Percentiles rank a stretch among this genome's conserved stretches.
Conservation (phyloP, 2,888 invertebrate genomes). For the Lasioglossum vierecki region DNA sequence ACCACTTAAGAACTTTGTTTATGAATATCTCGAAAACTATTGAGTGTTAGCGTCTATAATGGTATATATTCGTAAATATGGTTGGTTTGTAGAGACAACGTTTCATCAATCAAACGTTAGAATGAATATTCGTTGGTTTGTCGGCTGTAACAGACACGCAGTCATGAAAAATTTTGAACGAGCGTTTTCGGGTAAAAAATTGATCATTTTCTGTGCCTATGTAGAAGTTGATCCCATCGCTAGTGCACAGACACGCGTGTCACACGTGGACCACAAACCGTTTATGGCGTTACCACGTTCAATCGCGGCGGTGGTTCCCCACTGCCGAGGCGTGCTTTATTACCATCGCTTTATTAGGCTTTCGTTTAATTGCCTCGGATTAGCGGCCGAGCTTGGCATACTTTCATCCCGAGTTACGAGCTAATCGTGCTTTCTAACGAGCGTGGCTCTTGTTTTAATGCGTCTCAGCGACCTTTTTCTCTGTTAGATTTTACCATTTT, state of each 20-base stretch:
- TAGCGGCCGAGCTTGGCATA: conserved; percentile 17
- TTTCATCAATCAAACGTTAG: not conserved
- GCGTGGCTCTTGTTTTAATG: conserved; percentile 36
- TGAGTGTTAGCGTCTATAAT: no score
- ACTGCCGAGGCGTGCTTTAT: conserved; percentile 60
- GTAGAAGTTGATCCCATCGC: not conserved
- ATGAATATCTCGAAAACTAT: no score
- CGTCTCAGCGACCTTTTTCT: not conserved
- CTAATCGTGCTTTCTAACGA: conserved; percentile 45
- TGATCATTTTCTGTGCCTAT: no score
- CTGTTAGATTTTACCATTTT: not conserved
- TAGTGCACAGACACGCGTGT: conserved; percentile 41
- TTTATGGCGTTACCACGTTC: conserved; percentile 68
- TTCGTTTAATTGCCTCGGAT: conserved; percentile 62
- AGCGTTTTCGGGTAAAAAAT: no score
- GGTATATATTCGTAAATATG: no score
- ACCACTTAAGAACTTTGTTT: no score
- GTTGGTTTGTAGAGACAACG: no score
- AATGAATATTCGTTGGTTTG: not conserved
- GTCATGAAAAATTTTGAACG: no score
- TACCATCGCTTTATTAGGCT: conserved; percentile 62
- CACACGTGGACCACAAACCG: conserved; percentile 49
- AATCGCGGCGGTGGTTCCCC: conserved; percentile 14
- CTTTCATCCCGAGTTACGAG: conserved; percentile 30
- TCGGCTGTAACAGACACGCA: no score